phyloP scores from a whole-genome alignment of 2,888 invertebrate species.

The Andrena fulva region DNA sequence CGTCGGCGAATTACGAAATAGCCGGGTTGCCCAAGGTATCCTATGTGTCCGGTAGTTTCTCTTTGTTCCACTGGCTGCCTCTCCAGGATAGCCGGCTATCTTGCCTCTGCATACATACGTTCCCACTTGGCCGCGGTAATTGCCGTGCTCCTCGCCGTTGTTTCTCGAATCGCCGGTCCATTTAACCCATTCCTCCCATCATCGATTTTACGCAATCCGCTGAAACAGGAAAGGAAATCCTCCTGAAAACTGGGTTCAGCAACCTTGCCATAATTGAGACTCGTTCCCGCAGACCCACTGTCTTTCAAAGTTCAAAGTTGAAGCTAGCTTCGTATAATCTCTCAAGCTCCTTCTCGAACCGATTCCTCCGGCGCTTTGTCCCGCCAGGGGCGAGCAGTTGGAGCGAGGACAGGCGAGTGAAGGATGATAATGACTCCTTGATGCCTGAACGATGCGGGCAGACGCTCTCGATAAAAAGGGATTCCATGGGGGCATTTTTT shows the following conservation, averaged over 20 bases:
- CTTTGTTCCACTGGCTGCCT: conserved; percentile 79
- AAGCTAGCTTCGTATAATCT: too few species aligned
- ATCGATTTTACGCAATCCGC: conserved; percentile 24
- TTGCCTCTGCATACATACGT: conserved; percentile 23
- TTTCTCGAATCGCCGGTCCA: conserved; percentile 2
- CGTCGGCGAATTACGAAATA: conserved; percentile 74
- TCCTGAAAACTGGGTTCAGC: neutral
- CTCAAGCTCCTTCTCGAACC: too few species aligned
- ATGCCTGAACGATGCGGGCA: neutral
- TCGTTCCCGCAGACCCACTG: neutral
- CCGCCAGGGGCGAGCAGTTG: neutral
- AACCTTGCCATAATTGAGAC: neutral
- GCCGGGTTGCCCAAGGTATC: conserved; percentile 75
- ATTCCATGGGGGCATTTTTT: conserved; percentile 7
- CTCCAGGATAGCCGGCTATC: conserved; percentile 56
- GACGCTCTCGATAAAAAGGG: conserved; percentile 6
- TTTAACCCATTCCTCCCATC: conserved; percentile 23
- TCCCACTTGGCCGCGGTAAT: conserved; percentile 29
- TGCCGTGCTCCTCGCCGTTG: conserved; percentile 26
- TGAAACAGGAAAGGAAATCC: neutral
- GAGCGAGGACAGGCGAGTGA: neutral
- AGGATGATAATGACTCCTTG: conserved; percentile 10
- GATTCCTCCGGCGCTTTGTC: neutral
- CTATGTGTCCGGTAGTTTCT: conserved; percentile 79
- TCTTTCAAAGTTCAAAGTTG: too few species aligned